Conservation (phyloP, 2,113 vertebrate species). For the Nothocercus julius region DNA sequence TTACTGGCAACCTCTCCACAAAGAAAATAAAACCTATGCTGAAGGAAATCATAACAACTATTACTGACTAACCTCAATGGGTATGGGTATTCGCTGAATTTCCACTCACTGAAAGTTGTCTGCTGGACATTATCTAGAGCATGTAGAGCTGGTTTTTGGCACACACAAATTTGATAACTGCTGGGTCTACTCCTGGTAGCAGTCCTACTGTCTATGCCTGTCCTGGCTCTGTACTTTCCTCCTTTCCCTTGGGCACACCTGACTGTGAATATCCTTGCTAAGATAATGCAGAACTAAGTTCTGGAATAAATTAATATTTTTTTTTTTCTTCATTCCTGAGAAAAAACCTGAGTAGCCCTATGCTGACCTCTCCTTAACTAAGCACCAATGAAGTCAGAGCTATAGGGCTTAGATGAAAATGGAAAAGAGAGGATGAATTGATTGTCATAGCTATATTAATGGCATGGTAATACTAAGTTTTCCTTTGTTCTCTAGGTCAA, state of each 20-base stretch:
- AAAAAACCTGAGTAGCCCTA: neutral
- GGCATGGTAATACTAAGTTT: neutral
- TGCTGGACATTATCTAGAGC: neutral
- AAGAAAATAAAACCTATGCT: neutral
- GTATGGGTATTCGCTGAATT: neutral
- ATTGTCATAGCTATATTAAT: neutral
- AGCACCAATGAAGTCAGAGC: neutral
- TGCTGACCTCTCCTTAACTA: neutral
- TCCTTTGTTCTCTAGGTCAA: neutral
- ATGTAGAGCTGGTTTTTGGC: neutral
- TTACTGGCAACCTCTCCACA: neutral
- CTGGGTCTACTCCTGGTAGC: neutral
- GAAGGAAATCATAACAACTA: neutral
- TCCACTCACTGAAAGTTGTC: neutral
- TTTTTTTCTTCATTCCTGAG: neutral
- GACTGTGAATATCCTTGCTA: neutral
- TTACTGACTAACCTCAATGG: neutral
- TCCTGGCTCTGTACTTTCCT: neutral
- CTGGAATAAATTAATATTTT: neutral
- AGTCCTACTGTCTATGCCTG: neutral
- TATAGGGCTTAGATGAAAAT: neutral
- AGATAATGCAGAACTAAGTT: neutral
- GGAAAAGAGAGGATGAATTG: neutral
- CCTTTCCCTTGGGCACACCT: neutral
- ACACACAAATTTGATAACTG: neutral